Evolutionary conservation across 2,113 vertebrate species (phyloP), one percentile per base, ranked within the genome.

Genomic region (Engraulis encrasicolus): DNA sequence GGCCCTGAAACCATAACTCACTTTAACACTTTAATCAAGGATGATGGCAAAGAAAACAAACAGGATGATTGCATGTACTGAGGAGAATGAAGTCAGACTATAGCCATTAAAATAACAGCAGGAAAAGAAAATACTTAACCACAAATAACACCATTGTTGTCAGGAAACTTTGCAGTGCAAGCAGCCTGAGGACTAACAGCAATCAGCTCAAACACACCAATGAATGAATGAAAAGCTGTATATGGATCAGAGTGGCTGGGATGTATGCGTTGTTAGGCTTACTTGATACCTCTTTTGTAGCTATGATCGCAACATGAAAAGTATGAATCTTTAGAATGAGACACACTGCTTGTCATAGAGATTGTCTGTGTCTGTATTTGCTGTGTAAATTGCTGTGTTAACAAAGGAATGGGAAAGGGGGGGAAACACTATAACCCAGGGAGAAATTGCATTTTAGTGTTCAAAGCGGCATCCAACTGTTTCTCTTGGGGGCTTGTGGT

Each of bases 381-480:
- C 23, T 15, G 58, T 36, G 11, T 34, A 71, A 71, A 71, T 17
- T 71, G 66, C 66, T 2, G 34, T 71, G 14, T 34, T 71, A 71
- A 34, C 61, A 31, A 71, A 71, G 27, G 61, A 58, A 2, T 20
- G 52, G 52, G 19, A 19, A 71, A 71, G 31, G 14, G n/a, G n/a
- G n/a, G 23, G 14, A 71, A 45, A 45, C 4, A 45, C 40, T 45
- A 45, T 45, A 45, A 34, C 66, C 14, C 66, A 71, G 15, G 27
- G 23, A 66, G 9, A 27, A 61, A 34, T 34, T 61, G 58, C 27
- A 61, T 61, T 61, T 61, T 6, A 58, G n/a, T 23, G 58, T 61
- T 71, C 27, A 71, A 71, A 71, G 61, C 11, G 15, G 27, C 66
- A 74, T 74, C 27, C 61, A 71, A 34, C 61, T 71, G 61, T 71